Conservation (phyloP, 2,113 vertebrate genomes). For the Isichthys henryi region DNA sequence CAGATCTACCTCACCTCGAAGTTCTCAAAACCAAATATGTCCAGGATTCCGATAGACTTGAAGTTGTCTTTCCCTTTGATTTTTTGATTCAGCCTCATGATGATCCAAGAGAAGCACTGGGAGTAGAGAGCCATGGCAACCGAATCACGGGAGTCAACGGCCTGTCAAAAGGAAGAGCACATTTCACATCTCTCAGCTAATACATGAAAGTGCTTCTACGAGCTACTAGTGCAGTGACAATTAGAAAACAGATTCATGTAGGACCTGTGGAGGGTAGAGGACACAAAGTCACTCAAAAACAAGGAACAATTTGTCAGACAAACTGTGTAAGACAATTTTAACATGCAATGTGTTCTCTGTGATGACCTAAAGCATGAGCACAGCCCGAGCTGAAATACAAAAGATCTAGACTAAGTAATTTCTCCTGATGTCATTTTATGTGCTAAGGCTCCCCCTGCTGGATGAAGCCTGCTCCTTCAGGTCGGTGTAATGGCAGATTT, state of each 20-base stretch:
- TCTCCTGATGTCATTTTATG: background rate
- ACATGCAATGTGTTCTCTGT: background rate
- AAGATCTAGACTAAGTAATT: background rate
- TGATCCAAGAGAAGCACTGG: conserved; percentile 90
- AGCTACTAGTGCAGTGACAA: background rate
- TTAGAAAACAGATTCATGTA: background rate
- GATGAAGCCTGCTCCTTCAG: background rate
- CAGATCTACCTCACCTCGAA: conserved; percentile 68
- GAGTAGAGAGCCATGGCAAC: conserved; percentile 87
- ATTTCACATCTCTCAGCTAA: background rate
- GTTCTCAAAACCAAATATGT: conserved; percentile 91
- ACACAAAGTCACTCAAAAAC: background rate
- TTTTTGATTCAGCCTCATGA: conserved; percentile 80
- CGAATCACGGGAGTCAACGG: conserved; percentile 80
- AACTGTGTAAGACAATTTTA: background rate
- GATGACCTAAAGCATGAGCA: background rate
- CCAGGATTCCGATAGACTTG: conserved; percentile 86
- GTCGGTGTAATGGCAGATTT: background rate
- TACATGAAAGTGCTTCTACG: no score
- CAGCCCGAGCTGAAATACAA: background rate
- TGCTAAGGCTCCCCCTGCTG: background rate
- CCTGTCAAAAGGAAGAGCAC: conserved; percentile 50
- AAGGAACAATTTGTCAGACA: background rate
- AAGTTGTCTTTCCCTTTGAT: conserved; percentile 86
- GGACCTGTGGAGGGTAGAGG: background rate